phyloP scores from a whole-genome alignment of 2,888 invertebrate species.

The Epiblema foenella region DNA sequence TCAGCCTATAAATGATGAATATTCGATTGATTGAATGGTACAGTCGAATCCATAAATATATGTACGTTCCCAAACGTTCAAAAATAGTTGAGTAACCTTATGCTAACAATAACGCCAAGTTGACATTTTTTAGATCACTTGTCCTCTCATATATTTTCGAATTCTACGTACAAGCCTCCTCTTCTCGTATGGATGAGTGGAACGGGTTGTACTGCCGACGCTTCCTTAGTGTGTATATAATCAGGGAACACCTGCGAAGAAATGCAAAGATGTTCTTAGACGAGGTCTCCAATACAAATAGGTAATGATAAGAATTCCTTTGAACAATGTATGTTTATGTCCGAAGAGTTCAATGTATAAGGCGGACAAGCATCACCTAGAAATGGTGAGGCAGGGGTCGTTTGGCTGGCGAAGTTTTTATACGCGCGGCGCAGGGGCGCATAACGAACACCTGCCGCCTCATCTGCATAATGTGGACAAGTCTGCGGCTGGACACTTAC shows the following conservation, averaged over 20 bases:
- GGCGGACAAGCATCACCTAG: constrained; percentile 61
- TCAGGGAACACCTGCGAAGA: background rate
- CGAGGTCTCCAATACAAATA: background rate
- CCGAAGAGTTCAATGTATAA: constrained; percentile 29
- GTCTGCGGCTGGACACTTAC: constrained; percentile 70
- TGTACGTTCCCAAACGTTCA: too few species aligned
- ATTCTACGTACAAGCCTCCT: too few species aligned
- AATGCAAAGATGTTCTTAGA: background rate
- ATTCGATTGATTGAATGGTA: too few species aligned
- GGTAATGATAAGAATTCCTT: background rate
- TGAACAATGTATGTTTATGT: constrained; percentile 9
- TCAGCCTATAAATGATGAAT: too few species aligned
- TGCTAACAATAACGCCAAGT: too few species aligned
- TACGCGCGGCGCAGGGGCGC: constrained; percentile 67
- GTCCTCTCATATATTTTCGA: too few species aligned
- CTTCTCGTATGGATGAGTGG: too few species aligned
- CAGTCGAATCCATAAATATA: too few species aligned
- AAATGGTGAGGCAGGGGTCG: constrained; percentile 75
- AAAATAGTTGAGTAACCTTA: too few species aligned
- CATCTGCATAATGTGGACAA: constrained; percentile 83
- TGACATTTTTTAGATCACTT: too few species aligned
- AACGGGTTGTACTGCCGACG: background rate
- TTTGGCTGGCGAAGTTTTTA: constrained; percentile 78
- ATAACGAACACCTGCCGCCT: constrained; percentile 81
- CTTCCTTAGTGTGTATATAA: too few species aligned